Base-by-base conservation (phyloP, 2,888 invertebrate species). In the Vanessa cardui region DNA sequence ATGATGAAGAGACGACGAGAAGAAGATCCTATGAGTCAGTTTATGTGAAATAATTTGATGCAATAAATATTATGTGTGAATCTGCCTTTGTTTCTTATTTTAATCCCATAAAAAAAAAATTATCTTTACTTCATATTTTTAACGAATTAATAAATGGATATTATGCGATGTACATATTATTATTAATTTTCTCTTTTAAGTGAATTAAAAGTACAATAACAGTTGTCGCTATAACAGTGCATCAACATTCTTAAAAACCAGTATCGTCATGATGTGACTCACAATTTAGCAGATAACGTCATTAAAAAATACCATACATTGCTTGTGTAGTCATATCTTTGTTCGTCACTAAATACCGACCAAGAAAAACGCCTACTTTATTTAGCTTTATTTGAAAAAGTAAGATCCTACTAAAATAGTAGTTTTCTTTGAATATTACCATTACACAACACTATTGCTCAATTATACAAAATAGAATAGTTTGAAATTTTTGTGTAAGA, bases 21-120 rank as follows among this genome's bases (percentile, higher is more conserved):
- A 0, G 98, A 98, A 73, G 99, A 99, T 92, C 99, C 99, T 0
- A 99, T 99, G 99, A 94, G 95, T 64, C 95, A 96, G 72, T 97
- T 96, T 87, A 80, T 94, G 78, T 89, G 54, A 68, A 65, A 47
- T 58, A 39, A 9, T 20, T 47, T 63, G 64, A 64, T 63, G 66
- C 70, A 67, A 72, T 69, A 60, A 71, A 54, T 60, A 33, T 68
- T 21, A 46, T 58, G 31, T 58, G 44, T n/a, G 16, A n/a, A 52
- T 12, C 15, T 47, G 18, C 31, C 49, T 31, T 66, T 54, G 46
- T 60, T 66, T 33, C 50, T 26, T 44, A 18, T 56, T 39, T 21
- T 6, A 20, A 3, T n/a, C 44, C 31, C n/a, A n/a, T n/a, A n/a
- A 6, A 58, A 20, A 45, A 1, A 45, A 44, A 18, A 6, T 5